A percentile compares a stretch with the other conserved stretches of the same genome.
Conservation (phyloP, 2,888 invertebrate genomes). For the Drosophila fungiperda region DNA sequence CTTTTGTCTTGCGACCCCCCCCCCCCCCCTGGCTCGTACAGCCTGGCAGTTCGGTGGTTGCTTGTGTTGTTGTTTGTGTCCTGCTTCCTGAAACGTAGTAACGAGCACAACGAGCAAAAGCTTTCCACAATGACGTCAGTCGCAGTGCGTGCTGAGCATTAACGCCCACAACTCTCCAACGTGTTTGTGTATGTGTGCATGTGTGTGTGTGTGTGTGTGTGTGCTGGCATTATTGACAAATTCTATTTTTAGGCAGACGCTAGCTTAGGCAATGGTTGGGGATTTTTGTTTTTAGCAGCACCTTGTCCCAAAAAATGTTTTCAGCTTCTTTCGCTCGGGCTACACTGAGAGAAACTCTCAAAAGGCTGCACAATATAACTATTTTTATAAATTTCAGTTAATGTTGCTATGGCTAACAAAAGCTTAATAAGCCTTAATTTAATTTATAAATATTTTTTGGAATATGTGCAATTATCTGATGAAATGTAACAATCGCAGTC, state of each 20-base stretch:
- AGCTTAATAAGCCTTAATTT: too few species aligned
- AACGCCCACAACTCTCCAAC: conserved; percentile 54
- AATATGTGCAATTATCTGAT: background rate
- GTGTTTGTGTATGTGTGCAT: conserved; percentile 25
- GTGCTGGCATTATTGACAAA: conserved; percentile 69
- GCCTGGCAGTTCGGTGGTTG: conserved; percentile 32
- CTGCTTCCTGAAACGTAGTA: conserved; percentile 74
- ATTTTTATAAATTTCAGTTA: background rate
- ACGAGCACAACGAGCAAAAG: conserved; percentile 60
- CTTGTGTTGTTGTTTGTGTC: conserved; percentile 58
- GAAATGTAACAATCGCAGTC: background rate
- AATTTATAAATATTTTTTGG: background rate
- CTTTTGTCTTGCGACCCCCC: conserved; percentile 3
- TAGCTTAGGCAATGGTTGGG: conserved; percentile 49
- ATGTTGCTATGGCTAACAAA: background rate
- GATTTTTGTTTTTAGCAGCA: conserved; percentile 65
- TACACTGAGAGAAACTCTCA: conserved; percentile 54
- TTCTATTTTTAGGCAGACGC: conserved; percentile 70
- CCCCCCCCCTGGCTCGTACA: background rate
- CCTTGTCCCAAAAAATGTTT: conserved; percentile 45
- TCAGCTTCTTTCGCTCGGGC: conserved; percentile 25
- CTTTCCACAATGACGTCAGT: conserved; percentile 82
- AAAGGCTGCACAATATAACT: background rate
- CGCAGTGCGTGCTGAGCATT: conserved; percentile 52
- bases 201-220: conserved; percentile 37